Base-by-base conservation (phyloP, 2,888 invertebrate species). In the Chaetogeoica ovagalla region DNA sequence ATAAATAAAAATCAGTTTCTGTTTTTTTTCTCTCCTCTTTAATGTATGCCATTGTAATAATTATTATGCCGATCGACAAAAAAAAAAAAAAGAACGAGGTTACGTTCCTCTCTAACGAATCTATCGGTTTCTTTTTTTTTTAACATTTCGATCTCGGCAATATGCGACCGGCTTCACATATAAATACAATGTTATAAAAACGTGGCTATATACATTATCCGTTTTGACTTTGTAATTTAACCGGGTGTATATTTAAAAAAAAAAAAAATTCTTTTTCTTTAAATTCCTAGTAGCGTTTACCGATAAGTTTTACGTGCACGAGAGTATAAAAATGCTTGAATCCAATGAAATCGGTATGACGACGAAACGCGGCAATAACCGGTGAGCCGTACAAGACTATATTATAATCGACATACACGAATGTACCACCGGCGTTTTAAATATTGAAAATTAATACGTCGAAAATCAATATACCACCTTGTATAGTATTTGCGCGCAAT, bases 51-150 rank as follows among this genome's bases (percentile, higher is more conserved):
- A 68, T 57, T 59, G 57, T 68, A 59, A 23, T 75, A 68, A 68
- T 76, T 76, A 68, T 68, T 76, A 68, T 68, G 15, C 43, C 59
- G 68, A 30, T 59, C 68, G 66, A 76, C 68, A 76, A 76, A 75
- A 66, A 66, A 75, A 66, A 75, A 23, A 21, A 66, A 57, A 57
- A 59, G 6, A 9, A 48, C 15, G 15, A 59, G 68, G 43, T 39
- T 23, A 63, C 19, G 17, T 55, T 48, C 43, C 43, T 39, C 43
- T 39, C 17, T 37, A 65, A 74, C 65, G 65, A 65, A 74, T 57
- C 74, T 59, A 76, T 76, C 75, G 66, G 59, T 59, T 76, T 76
- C 59, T 75, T 57, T 30, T 30, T 30, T 30, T 30, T 30, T 30
- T 30, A 30, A 75, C 65, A 57, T 66, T 76, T 76, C 59, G n/a